phyloP scores from a whole-genome alignment of 2,797 vertebrate genomes.

The Geotrypetes seraphini region DNA sequence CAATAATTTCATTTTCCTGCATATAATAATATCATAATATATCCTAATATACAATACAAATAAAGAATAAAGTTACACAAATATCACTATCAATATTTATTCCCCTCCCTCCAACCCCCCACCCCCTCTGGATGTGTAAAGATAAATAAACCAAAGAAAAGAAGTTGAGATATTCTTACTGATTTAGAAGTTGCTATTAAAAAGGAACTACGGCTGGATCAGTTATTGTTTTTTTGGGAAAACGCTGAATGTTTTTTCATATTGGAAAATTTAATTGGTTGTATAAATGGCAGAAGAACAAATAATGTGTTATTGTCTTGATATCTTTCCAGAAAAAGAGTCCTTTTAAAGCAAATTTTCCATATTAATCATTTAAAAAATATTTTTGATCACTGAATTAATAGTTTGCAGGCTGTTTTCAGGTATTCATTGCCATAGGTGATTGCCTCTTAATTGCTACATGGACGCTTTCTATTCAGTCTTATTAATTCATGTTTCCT shows the following conservation, averaged over 20 bases:
- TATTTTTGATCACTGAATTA: constrained; percentile 99
- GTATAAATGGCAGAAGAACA: constrained; percentile 94
- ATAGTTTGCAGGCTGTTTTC: constrained; percentile 85
- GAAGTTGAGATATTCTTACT: constrained; percentile 39
- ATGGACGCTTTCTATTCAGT: constrained; percentile 87
- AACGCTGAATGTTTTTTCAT: constrained; percentile 71
- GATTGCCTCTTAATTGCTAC: constrained; percentile 99
- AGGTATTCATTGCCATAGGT: constrained; percentile 98
- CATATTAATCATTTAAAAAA: constrained; percentile 98
- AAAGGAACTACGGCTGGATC: constrained; percentile 38
- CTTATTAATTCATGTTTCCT: constrained; percentile 98
- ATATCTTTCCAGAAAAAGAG: constrained; percentile 98
- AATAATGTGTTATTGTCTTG: constrained; percentile 95
- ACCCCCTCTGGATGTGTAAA: no score
- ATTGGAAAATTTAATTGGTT: constrained; percentile 98
- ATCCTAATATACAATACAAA: no score
- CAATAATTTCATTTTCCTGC: no score
- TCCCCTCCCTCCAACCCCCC: no score
- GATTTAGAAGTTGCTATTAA: constrained; percentile 42
- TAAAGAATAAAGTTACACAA: no score
- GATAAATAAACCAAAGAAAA: no score
- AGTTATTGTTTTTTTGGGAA: constrained; percentile 68
- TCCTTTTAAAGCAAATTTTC: constrained; percentile 98
- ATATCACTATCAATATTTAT: no score
- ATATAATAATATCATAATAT: no score